Conservation (phyloP, 2,113 vertebrate genomes). For the Phalacrocorax brasilianus region DNA sequence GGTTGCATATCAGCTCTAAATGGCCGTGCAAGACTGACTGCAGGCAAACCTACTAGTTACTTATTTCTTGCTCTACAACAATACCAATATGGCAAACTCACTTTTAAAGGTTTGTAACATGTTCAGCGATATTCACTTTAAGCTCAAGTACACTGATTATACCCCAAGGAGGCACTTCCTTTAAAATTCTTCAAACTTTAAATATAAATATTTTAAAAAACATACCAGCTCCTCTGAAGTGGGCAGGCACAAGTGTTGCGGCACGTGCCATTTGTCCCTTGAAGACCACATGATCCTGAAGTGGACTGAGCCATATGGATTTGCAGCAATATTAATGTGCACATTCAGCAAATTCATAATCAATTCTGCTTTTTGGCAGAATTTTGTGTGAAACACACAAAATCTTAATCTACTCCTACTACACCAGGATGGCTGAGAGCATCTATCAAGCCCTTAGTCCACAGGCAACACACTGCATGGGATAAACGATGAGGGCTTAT, state of each 20-base stretch:
- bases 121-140: neutral
- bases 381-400: neutral
- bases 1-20: neutral
- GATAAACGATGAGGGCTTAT: neutral
- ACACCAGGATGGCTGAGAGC: neutral
- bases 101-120: neutral
- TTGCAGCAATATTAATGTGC: neutral
- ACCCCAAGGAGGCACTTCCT: neutral
- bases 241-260: neutral
- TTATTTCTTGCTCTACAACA: neutral
- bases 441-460: neutral
- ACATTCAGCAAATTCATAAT: neutral
- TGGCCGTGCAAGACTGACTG: neutral
- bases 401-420: neutral
- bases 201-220: neutral
- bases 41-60: neutral
- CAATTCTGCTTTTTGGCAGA: neutral
- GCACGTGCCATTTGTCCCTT: rapidly evolving
- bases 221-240: neutral
- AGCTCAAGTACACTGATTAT: neutral
- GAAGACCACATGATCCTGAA: neutral
- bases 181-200: neutral
- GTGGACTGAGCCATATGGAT: neutral
- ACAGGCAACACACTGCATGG: rapidly evolving
- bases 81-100: neutral